Conservation (phyloP, 2,113 vertebrate genomes). For the Aldabrachelys gigantea region DNA sequence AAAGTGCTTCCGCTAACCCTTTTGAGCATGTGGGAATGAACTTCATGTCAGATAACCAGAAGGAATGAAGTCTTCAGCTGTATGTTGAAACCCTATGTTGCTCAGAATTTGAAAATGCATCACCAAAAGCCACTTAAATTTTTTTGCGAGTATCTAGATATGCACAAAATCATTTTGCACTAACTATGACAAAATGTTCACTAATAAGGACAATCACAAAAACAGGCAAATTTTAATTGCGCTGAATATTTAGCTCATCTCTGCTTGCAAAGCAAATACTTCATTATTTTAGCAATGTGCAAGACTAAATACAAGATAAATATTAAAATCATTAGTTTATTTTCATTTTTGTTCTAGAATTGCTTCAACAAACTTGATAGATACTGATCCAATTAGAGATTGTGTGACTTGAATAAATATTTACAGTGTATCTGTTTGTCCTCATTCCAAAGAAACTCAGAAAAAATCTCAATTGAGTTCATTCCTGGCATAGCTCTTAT, state of each 20-base stretch:
- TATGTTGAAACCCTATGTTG: not conserved
- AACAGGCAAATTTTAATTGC: not conserved
- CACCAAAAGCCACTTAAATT: not conserved
- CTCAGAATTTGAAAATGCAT: conserved; percentile 27
- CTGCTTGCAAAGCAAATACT: conserved; percentile 36
- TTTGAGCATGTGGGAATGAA: not conserved
- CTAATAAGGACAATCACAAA: not conserved
- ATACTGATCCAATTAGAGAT: not conserved
- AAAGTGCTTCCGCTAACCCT: conserved; percentile 1
- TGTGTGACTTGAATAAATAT: not conserved
- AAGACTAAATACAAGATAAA: conserved; percentile 71
- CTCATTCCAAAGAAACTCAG: not conserved
- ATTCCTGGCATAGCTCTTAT: not conserved
- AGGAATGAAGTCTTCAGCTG: not conserved
- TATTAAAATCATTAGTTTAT: not conserved
- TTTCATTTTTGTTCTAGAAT: not conserved
- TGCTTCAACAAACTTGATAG: not conserved
- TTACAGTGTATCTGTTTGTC: not conserved
- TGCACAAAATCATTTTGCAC: not conserved
- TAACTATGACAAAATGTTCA: conserved; percentile 45
- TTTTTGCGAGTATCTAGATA: not conserved
- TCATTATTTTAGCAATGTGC: not conserved
- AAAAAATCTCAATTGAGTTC: not conserved
- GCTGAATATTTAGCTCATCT: not conserved
- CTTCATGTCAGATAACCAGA: not conserved